These are phyloP conservation scores for Allacma fusca DNA, from an alignment of 2,888 invertebrate genomes.

Conservation along the genomic window DNA sequence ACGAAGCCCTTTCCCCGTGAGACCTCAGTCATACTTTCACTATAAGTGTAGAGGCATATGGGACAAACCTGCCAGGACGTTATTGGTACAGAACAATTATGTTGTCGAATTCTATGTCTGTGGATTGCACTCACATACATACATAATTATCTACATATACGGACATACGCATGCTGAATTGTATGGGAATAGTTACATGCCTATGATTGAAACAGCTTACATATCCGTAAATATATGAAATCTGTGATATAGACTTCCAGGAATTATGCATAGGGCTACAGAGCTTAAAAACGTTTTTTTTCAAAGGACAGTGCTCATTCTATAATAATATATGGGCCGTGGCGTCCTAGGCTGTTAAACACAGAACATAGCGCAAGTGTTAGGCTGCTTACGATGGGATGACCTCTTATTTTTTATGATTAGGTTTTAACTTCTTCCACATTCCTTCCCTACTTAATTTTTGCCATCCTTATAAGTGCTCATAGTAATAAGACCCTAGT, in stretches of 20 bases:
- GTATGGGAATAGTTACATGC: too few species aligned
- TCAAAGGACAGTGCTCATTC: conserved; percentile 11
- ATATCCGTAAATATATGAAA: too few species aligned
- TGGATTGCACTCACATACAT: too few species aligned
- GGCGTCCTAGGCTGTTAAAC: conserved; percentile 3
- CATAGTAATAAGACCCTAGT: neutral
- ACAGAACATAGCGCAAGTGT: conserved; percentile 5
- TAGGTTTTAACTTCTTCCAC: conserved; percentile 8
- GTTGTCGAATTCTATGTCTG: neutral
- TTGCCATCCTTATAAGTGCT: neutral
- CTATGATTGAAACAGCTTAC: too few species aligned
- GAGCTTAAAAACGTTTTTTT: neutral
- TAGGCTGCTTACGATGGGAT: neutral
- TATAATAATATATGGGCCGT: conserved; percentile 10
- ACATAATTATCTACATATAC: too few species aligned
- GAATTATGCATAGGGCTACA: too few species aligned
- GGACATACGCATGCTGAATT: too few species aligned
- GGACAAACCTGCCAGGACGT: neutral
- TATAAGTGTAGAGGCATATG: neutral
- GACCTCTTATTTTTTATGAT: conserved; percentile 10
- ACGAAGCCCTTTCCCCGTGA: neutral
- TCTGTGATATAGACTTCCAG: too few species aligned
- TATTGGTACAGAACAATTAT: conserved; percentile 11
- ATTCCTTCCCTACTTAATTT: conserved; percentile 16
- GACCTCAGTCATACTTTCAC: neutral